Percentiles rank a stretch among this genome's conserved stretches.
These are phyloP conservation scores for Sepiola atlantica DNA, from an alignment of 2,888 invertebrate genomes.

Conservation along the genomic window DNA sequence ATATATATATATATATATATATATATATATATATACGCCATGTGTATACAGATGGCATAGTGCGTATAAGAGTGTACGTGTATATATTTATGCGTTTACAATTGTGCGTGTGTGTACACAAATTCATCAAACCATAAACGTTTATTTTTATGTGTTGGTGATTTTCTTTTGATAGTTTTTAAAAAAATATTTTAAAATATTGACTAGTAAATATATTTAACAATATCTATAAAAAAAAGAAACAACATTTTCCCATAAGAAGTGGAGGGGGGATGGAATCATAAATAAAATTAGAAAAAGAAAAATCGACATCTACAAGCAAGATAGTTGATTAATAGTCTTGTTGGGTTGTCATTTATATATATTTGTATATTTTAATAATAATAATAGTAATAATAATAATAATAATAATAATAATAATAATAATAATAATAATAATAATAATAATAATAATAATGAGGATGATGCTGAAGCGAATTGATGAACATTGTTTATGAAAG, in stretches of 20 bases:
- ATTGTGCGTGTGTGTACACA: no score
- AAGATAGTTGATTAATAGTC: not conserved
- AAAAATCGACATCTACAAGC: not conserved
- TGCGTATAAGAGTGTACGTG: no score
- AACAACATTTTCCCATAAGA: constrained; percentile 23
- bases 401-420: not conserved
- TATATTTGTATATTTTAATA: not conserved
- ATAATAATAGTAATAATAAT: not conserved
- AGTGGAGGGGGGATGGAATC: not conserved
- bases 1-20: no score
- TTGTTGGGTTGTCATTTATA: not conserved
- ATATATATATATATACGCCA: no score
- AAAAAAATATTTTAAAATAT: not conserved
- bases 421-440: constrained; percentile 6
- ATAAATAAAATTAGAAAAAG: not conserved
- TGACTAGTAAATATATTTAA: constrained; percentile 42
- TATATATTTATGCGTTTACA: no score
- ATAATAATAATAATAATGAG: not conserved
- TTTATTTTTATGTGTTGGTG: not conserved
- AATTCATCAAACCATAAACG: no score
- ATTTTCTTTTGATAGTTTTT: not conserved
- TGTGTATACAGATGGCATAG: no score
- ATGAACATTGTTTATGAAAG: not conserved
- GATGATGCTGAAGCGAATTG: not conserved
- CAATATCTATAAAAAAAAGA: constrained; percentile 39